These are phyloP conservation scores for Aphodius sticticus DNA, from an alignment of 2,888 invertebrate genomes.

Conservation along the genomic window DNA sequence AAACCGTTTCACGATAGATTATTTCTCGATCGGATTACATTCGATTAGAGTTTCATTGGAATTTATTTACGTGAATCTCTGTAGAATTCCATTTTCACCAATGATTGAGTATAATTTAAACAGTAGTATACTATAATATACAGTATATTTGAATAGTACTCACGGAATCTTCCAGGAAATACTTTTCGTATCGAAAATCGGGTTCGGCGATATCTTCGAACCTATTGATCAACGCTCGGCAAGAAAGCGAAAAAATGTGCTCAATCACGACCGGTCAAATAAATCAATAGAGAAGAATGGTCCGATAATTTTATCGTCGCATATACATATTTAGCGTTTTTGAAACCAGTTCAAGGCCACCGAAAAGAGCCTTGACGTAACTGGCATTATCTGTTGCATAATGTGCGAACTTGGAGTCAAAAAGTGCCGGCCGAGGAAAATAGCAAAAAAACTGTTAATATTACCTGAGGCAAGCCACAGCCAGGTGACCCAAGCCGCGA, in stretches of 20 bases:
- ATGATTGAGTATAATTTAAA: too few relatives aligned
- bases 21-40: too few relatives aligned
- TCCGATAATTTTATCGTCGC: background rate
- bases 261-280: background rate
- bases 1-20: too few relatives aligned
- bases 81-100: too few relatives aligned
- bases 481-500: constrained; percentile 60
- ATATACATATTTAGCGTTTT: too few relatives aligned
- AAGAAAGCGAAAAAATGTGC: background rate
- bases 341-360: background rate
- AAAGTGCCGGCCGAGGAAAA: constrained; percentile 19
- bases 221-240: background rate
- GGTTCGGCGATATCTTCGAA: background rate
- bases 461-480: constrained; percentile 59
- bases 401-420: background rate
- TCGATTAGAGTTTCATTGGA: too few relatives aligned
- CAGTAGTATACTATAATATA: too few relatives aligned
- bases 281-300: background rate
- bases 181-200: background rate
- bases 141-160: too few relatives aligned
- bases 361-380: background rate
- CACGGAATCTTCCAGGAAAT: background rate
- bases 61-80: too few relatives aligned
- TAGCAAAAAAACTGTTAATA: constrained; percentile 28
- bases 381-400: background rate